Conservation (phyloP, 2,797 vertebrate species). For the Florisuga fusca region DNA sequence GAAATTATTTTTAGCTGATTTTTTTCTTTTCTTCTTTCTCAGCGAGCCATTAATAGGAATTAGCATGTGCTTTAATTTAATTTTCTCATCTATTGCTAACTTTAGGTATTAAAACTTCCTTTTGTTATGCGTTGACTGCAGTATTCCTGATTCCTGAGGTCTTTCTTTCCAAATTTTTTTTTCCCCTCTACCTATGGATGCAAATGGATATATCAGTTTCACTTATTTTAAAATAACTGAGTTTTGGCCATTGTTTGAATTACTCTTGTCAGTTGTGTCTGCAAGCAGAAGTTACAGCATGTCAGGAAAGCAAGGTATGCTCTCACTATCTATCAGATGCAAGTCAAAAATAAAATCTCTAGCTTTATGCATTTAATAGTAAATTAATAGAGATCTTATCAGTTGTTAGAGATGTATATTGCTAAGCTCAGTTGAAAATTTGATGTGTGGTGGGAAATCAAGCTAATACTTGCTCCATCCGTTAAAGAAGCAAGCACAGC, state of each 20-base stretch:
- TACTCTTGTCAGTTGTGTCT: neutral
- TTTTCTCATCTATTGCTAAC: neutral
- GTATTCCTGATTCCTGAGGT: neutral
- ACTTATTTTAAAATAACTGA: neutral
- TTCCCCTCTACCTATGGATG: neutral
- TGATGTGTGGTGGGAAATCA: constrained; percentile 33
- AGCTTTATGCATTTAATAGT: constrained; percentile 7
- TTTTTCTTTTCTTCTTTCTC: neutral
- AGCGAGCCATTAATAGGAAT: neutral
- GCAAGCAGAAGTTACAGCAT: neutral
- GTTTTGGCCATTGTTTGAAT: neutral
- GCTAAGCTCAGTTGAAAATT: constrained; percentile 34
- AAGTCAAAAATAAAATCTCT: neutral
- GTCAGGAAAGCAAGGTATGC: neutral
- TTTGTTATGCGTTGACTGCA: neutral
- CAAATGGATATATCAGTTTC: neutral
- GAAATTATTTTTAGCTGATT: neutral
- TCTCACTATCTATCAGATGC: neutral
- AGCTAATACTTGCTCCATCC: constrained; percentile 31
- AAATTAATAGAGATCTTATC: constrained; percentile 28
- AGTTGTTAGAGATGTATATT: neutral
- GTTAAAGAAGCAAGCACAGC: constrained; percentile 16
- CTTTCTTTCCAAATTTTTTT: neutral
- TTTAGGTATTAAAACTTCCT: neutral
- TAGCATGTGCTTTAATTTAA: neutral